phyloP scores from a whole-genome alignment of 2,888 invertebrate species.

The Eilema sororculum region DNA sequence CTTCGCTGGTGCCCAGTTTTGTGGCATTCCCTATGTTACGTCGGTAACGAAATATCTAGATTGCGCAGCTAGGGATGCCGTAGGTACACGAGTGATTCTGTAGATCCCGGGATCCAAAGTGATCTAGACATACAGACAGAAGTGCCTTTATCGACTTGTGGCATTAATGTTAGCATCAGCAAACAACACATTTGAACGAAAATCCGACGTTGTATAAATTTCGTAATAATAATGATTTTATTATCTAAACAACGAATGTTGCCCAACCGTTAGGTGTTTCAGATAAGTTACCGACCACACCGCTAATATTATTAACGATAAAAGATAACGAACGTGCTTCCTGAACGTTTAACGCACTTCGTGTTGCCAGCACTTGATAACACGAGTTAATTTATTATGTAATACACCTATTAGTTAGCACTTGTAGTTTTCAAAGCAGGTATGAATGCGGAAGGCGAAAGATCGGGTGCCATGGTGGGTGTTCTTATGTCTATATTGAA shows the following conservation, averaged over 20 bases:
- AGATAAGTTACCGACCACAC: constrained; percentile 40
- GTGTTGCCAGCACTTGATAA: constrained; percentile 42
- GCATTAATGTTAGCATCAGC: neutral
- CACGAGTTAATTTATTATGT: constrained; percentile 29
- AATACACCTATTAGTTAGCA: constrained; percentile 31
- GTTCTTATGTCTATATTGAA: too few relatives aligned
- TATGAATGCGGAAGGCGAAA: neutral
- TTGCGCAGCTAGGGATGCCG: too few relatives aligned
- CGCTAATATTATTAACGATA: constrained; percentile 21
- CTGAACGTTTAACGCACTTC: constrained; percentile 37
- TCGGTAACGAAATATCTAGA: too few relatives aligned
- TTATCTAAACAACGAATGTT: constrained; percentile 34
- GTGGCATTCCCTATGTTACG: too few relatives aligned
- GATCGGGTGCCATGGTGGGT: neutral
- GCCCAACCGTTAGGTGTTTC: constrained; percentile 19
- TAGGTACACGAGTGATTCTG: too few relatives aligned
- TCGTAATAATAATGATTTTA: constrained; percentile 8
- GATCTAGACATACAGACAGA: neutral
- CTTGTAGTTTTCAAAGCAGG: constrained; percentile 19
- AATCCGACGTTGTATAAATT: neutral
- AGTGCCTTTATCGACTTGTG: neutral
- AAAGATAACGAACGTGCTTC: constrained; percentile 43
- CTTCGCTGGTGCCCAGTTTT: too few relatives aligned
- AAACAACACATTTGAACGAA: neutral
- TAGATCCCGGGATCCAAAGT: too few relatives aligned